Evolutionary conservation across 2,888 invertebrate species (phyloP).

Genomic region (Ophraella communa): DNA sequence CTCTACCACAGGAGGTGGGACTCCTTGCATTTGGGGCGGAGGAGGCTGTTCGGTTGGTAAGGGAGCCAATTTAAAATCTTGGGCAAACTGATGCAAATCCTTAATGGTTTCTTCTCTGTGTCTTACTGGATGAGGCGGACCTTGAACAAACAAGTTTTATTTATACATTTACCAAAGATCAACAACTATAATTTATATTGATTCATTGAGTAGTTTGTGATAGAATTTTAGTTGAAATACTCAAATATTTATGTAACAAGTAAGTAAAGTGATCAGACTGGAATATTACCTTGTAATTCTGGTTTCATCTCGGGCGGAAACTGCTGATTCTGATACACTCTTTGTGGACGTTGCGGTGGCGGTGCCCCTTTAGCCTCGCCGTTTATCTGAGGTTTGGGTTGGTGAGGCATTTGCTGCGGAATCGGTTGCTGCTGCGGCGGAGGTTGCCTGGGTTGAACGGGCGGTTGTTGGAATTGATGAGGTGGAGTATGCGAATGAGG

Average conservation of each 20-base stretch:
- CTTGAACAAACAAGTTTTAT: conserved; percentile 35
- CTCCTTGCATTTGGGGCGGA: conserved; percentile 36
- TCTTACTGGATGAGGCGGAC: conserved; percentile 38
- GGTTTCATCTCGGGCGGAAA: conserved; percentile 29
- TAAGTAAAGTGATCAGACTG: no score
- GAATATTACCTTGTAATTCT: conserved; percentile 23
- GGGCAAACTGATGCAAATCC: conserved; percentile 79
- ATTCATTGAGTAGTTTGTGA: background rate
- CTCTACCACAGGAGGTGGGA: conserved; percentile 36
- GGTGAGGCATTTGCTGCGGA: background rate
- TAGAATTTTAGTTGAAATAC: no score
- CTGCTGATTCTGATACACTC: background rate
- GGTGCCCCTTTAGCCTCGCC: conserved; percentile 49
- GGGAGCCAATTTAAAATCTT: conserved; percentile 75
- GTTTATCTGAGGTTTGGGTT: conserved; percentile 52
- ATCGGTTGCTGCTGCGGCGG: conserved; percentile 3
- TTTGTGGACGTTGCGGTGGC: conserved; percentile 30
- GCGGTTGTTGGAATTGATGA: conserved; percentile 33
- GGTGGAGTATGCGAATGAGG: conserved; percentile 36
- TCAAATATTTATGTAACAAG: no score
- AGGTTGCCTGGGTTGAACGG: conserved; percentile 15
- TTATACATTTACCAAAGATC: background rate
- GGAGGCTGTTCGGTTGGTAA: conserved; percentile 40
- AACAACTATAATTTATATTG: no score
- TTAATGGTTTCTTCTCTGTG: conserved; percentile 53